phyloP scores from a whole-genome alignment of 2,113 vertebrate species.

The Psittacula cyanocephala region DNA sequence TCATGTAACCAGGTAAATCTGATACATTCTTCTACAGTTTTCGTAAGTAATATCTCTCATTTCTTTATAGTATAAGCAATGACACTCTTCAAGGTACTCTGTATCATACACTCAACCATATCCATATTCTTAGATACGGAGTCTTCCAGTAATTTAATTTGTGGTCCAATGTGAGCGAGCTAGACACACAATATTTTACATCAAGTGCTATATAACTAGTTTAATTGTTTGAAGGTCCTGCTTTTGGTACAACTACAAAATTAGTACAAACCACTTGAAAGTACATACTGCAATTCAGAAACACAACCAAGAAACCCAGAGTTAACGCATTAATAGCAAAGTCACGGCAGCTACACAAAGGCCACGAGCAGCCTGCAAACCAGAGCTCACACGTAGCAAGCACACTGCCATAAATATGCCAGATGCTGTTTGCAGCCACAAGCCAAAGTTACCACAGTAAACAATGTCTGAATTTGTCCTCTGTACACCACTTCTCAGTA shows the following conservation, averaged over 20 bases:
- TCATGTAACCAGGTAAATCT: not conserved
- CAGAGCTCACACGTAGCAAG: not conserved
- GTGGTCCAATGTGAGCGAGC: not conserved
- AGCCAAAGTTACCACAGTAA: not conserved
- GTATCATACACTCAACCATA: not conserved
- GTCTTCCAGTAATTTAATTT: not conserved
- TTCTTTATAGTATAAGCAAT: not conserved
- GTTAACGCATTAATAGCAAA: not conserved
- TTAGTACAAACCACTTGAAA: not conserved
- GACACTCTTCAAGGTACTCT: not conserved
- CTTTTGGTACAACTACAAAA: not conserved
- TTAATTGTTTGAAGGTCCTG: not conserved
- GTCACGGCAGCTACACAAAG: not conserved
- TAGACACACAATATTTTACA: not conserved
- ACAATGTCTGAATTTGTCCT: not conserved
- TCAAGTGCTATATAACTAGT: not conserved
- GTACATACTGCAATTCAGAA: not conserved
- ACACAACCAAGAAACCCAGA: not conserved
- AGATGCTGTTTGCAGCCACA: not conserved
- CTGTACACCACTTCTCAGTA: not conserved
- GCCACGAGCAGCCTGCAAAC: not conserved
- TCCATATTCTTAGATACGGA: not conserved
- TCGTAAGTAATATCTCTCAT: not conserved
- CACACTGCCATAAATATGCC: not conserved
- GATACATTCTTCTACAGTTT: not conserved